Base-by-base conservation (phyloP, 2,797 vertebrate species). In the Limnodromus scolopaceus region DNA sequence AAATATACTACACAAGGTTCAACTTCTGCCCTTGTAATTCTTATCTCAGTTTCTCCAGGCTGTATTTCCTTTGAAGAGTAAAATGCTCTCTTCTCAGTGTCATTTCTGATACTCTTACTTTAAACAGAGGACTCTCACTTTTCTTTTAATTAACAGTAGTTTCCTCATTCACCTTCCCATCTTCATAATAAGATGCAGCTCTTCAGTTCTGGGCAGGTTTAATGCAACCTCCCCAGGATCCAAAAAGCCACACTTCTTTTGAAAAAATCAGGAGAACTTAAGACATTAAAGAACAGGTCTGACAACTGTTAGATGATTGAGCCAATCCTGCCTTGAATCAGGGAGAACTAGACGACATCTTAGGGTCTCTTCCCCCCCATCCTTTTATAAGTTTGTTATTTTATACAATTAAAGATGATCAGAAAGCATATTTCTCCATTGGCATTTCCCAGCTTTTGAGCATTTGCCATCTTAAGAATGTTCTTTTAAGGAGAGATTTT, bases 21-120 rank as follows among this genome's bases (percentile, higher is more conserved):
- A 94, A 74, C 78, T 83, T 77, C 45, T 77, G 74, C 55, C 54
- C 64, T 87, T 53, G 25, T 32, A 80, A 55, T 30, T 66, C 63
- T 38, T 92, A 95, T 68, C 85, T 92, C 64, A 39, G 48, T 80
- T 87, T 91, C 81, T 93, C 28, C 81, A 83, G 92, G 86, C 39
- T 92, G 17, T 46, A 53, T 77, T 70, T 78, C 41, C 63, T 95
- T 91, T 92, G 92, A 95, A 84, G 65, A 76, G 14, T 16, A 66
- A 82, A 92, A 87, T 15, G 0, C 2, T 69, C 49, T 78, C 49
- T 87, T 79, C 23, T 63, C 38, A 63, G 28, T 79, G 68, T 65
- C 76, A 54, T 15, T 90, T 92, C 48, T 48, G 25, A 63, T 63
- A 57, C 25, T 74, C 20, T 77, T 24, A 68, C 17, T 84, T 48